phyloP scores from a whole-genome alignment of 2,888 invertebrate species.

The Tetragonula carbonaria region DNA sequence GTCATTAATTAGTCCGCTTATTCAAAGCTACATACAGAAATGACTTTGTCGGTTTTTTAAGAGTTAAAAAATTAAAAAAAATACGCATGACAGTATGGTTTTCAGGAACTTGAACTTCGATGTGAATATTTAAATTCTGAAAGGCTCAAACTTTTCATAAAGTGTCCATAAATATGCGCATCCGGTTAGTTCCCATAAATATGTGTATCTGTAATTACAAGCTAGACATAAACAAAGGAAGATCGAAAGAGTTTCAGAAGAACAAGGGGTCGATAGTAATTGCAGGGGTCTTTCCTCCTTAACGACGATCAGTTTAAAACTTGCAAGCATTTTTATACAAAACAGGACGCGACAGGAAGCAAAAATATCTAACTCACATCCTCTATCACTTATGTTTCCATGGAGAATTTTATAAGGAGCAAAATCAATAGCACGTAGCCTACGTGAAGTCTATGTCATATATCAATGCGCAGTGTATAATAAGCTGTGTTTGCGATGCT shows the following conservation, averaged over 20 bases:
- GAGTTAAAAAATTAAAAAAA: too few relatives aligned
- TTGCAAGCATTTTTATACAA: neutral
- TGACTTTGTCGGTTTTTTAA: too few relatives aligned
- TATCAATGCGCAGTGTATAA: constrained; percentile 61
- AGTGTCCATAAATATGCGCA: neutral
- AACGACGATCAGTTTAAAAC: constrained; percentile 17
- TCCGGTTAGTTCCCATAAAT: too few relatives aligned
- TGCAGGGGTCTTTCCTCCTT: constrained; percentile 13
- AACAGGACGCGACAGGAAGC: neutral
- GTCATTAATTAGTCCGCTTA: too few relatives aligned
- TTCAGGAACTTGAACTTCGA: too few relatives aligned
- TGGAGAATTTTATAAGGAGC: constrained; percentile 48
- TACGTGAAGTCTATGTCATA: constrained; percentile 61
- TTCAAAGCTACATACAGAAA: too few relatives aligned
- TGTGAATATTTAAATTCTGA: too few relatives aligned
- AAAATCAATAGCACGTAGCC: constrained; percentile 49
- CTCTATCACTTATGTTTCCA: constrained; percentile 25
- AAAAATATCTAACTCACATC: constrained; percentile 28
- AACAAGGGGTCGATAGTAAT: constrained; percentile 22
- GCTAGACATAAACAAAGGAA: neutral
- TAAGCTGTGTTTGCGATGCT: constrained; percentile 61
- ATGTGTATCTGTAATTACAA: neutral
- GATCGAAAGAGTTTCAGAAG: neutral
- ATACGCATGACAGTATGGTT: too few relatives aligned
- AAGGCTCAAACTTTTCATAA: neutral